Evolutionary conservation across 2,888 invertebrate genomes (phyloP), one percentile per base, ranked within the genome.

Genomic region (Agrotis ipsilon): DNA sequence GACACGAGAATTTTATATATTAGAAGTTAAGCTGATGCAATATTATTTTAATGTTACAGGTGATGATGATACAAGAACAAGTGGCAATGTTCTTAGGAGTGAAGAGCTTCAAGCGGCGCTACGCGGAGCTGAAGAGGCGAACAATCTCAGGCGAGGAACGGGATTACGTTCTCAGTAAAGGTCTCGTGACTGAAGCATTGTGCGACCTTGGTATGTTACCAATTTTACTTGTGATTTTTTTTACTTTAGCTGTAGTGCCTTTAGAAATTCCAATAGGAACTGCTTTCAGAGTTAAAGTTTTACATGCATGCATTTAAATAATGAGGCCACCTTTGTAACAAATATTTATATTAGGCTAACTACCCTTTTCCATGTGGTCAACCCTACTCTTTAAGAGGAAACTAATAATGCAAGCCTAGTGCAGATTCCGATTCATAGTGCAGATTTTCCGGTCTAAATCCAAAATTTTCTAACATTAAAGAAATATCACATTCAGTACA

Each of bases 21-120:
- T n/a, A 24, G 24, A 24, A 24, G 24, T 3, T 39, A 39, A 39
- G 11, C 39, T 39, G 39, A 39, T 39, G 11, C 14, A 18, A 32
- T 32, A 45, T 49, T 49, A 3, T 54, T 13, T 24, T 13, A n/a
- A 55, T 68, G 92, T 97, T 61, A 24, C 98, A 99, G 87, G 98
- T 98, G 62, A 99, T 97, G 94, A 98, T 99, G 98, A 97, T 99
- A 72, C 99, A 99, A 93, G 99, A 99, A 92, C 99, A 97, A 98
- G 98, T 99, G 76, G 98, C 99, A 0, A 98, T 99, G 91, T 99
- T 98, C 94, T 96, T 99, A 76, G 98, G 98, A 51, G 98, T 99
- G 46, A 99, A 99, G 91, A 99, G 99, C 71, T 99, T 99, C 93
- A 99, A 99, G 92, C 97, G 99, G 80, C 99, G 99, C 90, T 99